phyloP scores from a whole-genome alignment of 2,888 invertebrate genomes.

The Scrobipalpa costella region DNA sequence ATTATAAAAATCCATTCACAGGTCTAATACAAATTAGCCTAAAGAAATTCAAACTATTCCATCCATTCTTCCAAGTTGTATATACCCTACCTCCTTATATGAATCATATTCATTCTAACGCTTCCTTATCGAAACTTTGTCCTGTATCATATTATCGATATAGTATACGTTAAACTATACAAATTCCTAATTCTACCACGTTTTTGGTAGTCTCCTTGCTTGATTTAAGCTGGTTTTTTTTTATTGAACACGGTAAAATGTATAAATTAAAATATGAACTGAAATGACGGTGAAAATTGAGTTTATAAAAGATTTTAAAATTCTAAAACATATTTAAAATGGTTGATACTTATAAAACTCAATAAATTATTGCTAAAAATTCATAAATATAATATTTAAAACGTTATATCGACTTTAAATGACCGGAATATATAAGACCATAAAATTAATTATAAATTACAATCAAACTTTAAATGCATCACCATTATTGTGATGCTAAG shows the following conservation, averaged over 20 bases:
- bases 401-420: too few species aligned
- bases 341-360: too few species aligned
- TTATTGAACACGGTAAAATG: neutral
- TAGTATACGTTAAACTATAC: conserved; percentile 52
- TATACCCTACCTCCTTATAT: conserved; percentile 36
- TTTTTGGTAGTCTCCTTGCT: conserved; percentile 70
- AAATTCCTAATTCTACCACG: conserved; percentile 49
- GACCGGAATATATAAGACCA: too few species aligned
- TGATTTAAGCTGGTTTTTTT: conserved; percentile 22
- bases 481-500: too few species aligned
- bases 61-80: neutral
- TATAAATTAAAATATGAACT: neutral
- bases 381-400: too few species aligned
- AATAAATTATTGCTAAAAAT: too few species aligned
- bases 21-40: neutral
- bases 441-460: too few species aligned
- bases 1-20: neutral
- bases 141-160: conserved; percentile 58
- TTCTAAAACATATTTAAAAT: too few species aligned
- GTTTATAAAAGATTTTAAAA: too few species aligned
- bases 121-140: conserved; percentile 47
- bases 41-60: conserved; percentile 7
- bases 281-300: too few species aligned
- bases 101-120: conserved; percentile 63
- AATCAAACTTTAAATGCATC: too few species aligned